These are phyloP conservation scores for Syngnathus acus DNA, from an alignment of 2,797 vertebrate species.

Conservation along the genomic window DNA sequence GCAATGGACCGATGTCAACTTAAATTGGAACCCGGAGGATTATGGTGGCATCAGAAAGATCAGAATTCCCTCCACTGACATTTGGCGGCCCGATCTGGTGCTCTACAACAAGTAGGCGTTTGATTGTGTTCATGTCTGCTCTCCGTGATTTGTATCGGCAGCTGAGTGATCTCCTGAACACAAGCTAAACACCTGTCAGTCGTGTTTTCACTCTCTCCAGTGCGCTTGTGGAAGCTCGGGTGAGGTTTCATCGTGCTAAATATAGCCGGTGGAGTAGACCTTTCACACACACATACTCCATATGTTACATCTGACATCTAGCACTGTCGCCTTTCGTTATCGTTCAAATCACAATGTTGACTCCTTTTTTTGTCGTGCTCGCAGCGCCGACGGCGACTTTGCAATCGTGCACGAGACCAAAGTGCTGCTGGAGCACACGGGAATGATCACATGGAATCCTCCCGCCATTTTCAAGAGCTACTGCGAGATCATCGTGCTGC, in stretches of 20 bases:
- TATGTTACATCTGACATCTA: constrained; percentile 54
- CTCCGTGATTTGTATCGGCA: constrained; percentile 3
- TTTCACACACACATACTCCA: constrained; percentile 20
- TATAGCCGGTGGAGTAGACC: constrained; percentile 36
- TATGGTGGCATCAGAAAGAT: constrained; percentile 89
- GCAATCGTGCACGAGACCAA: constrained; percentile 93
- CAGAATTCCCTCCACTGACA: constrained; percentile 79
- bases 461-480: constrained; percentile 97
- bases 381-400: constrained; percentile 89
- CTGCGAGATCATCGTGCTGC: constrained; percentile 91
- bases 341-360: constrained; percentile 36
- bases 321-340: constrained; percentile 43
- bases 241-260: constrained; percentile 58
- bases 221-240: constrained; percentile 39
- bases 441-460: constrained; percentile 87
- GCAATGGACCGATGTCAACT: constrained; percentile 89
- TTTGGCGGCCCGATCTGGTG: constrained; percentile 89
- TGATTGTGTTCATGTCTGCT: background rate
- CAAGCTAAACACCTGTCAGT: constrained; percentile 24
- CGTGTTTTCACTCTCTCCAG: constrained; percentile 30
- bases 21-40: constrained; percentile 83
- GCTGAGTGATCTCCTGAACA: constrained; percentile 12
- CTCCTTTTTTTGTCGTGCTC: constrained; percentile 19
- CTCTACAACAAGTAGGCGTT: constrained; percentile 90
- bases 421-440: constrained; percentile 84